phyloP scores from a whole-genome alignment of 2,888 invertebrate genomes.

The Oconnorella tubifera region DNA sequence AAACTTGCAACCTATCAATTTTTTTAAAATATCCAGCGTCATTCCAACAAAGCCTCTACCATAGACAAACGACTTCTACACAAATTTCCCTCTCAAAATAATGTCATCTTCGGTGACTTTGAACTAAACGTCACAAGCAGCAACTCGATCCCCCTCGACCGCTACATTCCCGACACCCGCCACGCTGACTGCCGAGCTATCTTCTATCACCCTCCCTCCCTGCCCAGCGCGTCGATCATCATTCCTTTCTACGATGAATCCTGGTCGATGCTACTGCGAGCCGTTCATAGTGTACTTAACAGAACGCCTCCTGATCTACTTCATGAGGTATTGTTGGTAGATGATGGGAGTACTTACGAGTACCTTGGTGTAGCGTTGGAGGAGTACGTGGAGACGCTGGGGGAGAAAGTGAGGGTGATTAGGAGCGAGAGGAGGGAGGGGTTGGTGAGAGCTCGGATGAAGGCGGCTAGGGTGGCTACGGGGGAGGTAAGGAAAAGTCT shows the following conservation, averaged over 20 bases:
- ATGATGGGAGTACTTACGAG: conserved; percentile 26
- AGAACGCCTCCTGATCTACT: conserved; percentile 26
- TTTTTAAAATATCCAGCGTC: too few relatives aligned
- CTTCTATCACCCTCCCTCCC: not conserved
- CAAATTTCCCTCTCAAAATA: conserved; percentile 12
- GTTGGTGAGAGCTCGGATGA: conserved; percentile 14
- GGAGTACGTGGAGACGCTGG: conserved; percentile 20
- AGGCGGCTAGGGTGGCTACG: conserved; percentile 18
- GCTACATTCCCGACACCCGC: conserved; percentile 24
- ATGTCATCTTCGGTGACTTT: conserved; percentile 18
- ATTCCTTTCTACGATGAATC: conserved; percentile 36
- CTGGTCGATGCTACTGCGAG: conserved; percentile 33
- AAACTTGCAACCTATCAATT: too few relatives aligned
- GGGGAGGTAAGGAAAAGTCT: not conserved
- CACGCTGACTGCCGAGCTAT: conserved; percentile 15
- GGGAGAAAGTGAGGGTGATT: conserved; percentile 9
- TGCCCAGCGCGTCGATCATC: conserved; percentile 27
- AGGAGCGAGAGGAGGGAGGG: conserved; percentile 13
- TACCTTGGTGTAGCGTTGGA: conserved; percentile 25
- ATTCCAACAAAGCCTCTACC: too few relatives aligned
- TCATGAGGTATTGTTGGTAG: conserved; percentile 29
- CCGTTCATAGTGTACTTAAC: conserved; percentile 25
- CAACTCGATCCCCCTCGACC: conserved; percentile 20
- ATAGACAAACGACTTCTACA: too few relatives aligned
- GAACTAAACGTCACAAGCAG: conserved; percentile 26